A percentile compares a stretch with the other conserved stretches of the same genome.
These are phyloP conservation scores for Minunthozetes semirufus DNA, from an alignment of 2,888 invertebrate genomes.

Conservation along the genomic window DNA sequence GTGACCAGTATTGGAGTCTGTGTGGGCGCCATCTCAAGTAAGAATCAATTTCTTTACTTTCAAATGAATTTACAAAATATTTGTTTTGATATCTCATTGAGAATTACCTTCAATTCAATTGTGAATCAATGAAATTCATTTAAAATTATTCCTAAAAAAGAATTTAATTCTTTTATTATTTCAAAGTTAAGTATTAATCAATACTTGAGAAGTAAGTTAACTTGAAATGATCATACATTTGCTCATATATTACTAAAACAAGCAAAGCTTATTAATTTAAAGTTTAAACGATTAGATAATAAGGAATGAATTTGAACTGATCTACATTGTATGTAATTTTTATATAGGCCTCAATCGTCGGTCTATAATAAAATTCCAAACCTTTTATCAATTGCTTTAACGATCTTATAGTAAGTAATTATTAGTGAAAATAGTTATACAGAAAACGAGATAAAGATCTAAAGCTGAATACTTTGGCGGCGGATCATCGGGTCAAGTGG, in stretches of 20 bases:
- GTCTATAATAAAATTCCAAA: not conserved
- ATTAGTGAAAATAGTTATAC: not conserved
- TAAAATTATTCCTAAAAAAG: no score
- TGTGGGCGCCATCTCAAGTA: constrained; percentile 28
- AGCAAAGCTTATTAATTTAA: no score
- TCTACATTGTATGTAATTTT: not conserved
- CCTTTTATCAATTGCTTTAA: not conserved
- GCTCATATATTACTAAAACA: no score
- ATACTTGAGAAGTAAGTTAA: no score
- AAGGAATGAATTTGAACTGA: not conserved
- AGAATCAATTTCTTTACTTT: not conserved
- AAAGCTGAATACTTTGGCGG: not conserved
- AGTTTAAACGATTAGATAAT: no score
- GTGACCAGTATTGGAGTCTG: constrained; percentile 29
- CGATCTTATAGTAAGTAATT: not conserved
- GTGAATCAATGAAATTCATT: no score
- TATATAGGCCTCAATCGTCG: constrained; percentile 3
- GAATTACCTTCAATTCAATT: no score
- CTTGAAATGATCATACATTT: no score
- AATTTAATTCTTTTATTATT: no score
- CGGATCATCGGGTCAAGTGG: not conserved
- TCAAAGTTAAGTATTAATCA: no score
- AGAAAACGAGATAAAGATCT: not conserved
- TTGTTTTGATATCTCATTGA: no score
- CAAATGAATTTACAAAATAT: not conserved